Conservation (phyloP, 2,797 vertebrate genomes). For the Urocyon cinereoargenteus region DNA sequence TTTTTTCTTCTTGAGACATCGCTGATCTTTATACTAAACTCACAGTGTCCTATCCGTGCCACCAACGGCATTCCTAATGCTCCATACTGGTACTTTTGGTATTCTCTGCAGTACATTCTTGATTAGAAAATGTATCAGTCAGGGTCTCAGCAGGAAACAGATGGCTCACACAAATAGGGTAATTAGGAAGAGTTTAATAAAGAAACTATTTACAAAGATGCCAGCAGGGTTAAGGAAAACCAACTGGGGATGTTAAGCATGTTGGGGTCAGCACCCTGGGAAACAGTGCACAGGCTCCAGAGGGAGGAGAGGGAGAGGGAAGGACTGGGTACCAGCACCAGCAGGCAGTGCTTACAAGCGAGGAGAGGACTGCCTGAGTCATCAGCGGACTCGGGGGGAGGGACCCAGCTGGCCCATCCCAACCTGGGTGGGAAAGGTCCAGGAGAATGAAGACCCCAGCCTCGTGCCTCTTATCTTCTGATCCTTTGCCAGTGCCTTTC, state of each 20-base stretch:
- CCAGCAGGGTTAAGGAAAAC: conserved; percentile 50
- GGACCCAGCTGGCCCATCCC: neutral
- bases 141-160: conserved; percentile 78
- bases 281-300: neutral
- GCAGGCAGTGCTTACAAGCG: neutral
- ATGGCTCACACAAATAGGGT: conserved; percentile 77
- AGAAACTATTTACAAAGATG: conserved; percentile 75
- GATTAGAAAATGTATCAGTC: conserved; percentile 71
- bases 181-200: conserved; percentile 80
- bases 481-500: neutral
- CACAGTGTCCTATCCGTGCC: conserved; percentile 24
- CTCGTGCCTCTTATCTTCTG: neutral
- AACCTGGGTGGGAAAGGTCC: neutral
- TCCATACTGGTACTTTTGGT: conserved; percentile 16
- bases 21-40: conserved; percentile 61
- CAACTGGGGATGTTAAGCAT: neutral
- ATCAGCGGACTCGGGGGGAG: neutral
- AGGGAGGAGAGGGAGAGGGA: no score
- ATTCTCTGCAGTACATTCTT: conserved; percentile 27
- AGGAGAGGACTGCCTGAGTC: neutral
- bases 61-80: neutral
- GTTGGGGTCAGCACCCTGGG: neutral
- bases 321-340: neutral
- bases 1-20: conserved; percentile 8
- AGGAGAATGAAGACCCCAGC: neutral